Base-by-base conservation (phyloP, 2,113 vertebrate genomes). In the Neolamprologus falcicula region DNA sequence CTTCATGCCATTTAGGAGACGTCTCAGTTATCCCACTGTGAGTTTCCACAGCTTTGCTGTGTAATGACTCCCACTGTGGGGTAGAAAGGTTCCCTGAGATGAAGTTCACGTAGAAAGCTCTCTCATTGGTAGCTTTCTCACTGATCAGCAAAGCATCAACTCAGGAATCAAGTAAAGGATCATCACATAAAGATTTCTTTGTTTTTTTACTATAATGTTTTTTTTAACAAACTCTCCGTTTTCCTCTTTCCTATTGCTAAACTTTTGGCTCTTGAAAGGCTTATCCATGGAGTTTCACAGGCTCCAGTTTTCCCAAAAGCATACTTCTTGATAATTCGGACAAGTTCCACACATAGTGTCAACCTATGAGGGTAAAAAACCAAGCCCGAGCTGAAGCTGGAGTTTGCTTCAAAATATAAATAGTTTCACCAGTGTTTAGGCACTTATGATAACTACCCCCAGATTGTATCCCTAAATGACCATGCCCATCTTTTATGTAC, bases 1-100 rank as follows among this genome's bases (percentile, higher is more conserved):
- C 40, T 91, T 83, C 82, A 45, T 47, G 78, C 84, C 81, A 86
- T 93, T 89, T 86, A 91, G 26, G 63, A 86, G 76, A 31, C 3
- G 1, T 76, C 71, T 76, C 42, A 50, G 71, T 50, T 45, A 73
- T 80, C 24, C 24, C 33, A 9, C 45, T 50, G 83, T 71, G 33
- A 52, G 12, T 81, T 84, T 89, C 31, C 31, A 63, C 83, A 35
- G 37, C 53, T 78, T 42, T 33, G 37, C 12, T 59, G 7, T 78
- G 6, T 71, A 24, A 83, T 40, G 42, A 50, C 71, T 78, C 71
- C 71, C 14, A 31, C 24, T 19, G 14, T 76, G 24, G 24, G 42
- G 19, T 9, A 19, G 42, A 28, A 50, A 76, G 42, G 9, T 19
- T 76, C 42, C 42, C 71, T 31, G 17, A 26, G 50, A 83, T 21